Evolutionary conservation across 2,888 invertebrate genomes (phyloP), one percentile per base, ranked within the genome.

Genomic region (Acronicta aceris): DNA sequence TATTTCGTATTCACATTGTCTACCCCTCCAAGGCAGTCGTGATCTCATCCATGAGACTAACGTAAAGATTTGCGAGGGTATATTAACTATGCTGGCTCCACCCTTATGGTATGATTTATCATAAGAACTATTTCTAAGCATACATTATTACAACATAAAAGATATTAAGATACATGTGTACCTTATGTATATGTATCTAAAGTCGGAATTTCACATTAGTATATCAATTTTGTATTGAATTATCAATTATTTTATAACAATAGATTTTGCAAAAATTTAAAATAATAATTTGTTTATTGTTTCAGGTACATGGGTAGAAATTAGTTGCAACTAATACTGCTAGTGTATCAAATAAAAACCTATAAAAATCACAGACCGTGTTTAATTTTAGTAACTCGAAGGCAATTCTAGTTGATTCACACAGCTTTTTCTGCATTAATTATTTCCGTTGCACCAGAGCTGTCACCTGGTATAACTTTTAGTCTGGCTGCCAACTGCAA

Each of bases 61-160:
- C 86, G 89, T 83, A 85, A 92, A 93, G 93, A 94, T 92, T 88
- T 81, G 79, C 3, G 88, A 90, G 94, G 94, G 87, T 78, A 94
- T 66, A 94, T 76, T 74, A 89, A 47, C 2, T 50, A 58, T 55
- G 89, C 90, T 87, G 80, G 74, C 87, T 94, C 92, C 92, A 92
- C 92, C 87, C 91, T 89, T 86, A 63, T 84, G 71, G 79, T 84
- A 69, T 61, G 10, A 38, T 59, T 57, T 81, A 74, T 82, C 62
- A 70, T 59, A 71, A 86, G 90, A 89, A 93, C 91, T 94, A 88
- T 69, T 55, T 61, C 59, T 77, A 71, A 82, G 90, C 89, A 76
- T 47, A 93, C 92, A 93, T 8, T 43, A 17, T 1, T 4, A 9
- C 4, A 7, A 16, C 0, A 13, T 38, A 38, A 5, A 36, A 13